Percentiles rank a stretch among this genome's conserved stretches.
phyloP scores from a whole-genome alignment of 2,113 vertebrate genomes.

The Columba janthina region DNA sequence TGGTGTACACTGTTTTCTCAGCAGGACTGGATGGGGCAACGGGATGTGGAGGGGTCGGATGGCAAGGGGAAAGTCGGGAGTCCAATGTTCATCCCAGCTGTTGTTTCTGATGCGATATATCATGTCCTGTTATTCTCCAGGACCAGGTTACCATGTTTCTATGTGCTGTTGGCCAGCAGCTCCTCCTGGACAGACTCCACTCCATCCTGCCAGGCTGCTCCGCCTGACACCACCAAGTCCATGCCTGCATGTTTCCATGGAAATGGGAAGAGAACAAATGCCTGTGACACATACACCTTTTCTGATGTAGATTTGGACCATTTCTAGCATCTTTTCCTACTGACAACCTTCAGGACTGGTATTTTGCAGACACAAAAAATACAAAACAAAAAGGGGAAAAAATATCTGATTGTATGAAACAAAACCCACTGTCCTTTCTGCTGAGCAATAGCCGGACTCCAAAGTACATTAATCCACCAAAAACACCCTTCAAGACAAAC shows the following conservation, averaged over 20 bases:
- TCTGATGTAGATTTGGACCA: background rate
- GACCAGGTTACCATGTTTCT: background rate
- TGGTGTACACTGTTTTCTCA: background rate
- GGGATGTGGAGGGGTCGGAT: background rate
- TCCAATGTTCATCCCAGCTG: background rate
- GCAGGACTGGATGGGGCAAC: background rate
- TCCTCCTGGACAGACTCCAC: background rate
- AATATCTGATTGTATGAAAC: background rate
- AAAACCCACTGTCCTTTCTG: background rate
- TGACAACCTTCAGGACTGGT: background rate
- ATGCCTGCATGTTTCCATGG: slow-evolving; percentile 44
- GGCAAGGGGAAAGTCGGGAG: background rate
- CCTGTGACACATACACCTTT: background rate
- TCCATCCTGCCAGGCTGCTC: background rate
- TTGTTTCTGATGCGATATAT: background rate
- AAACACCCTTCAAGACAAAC: background rate
- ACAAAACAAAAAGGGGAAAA: background rate
- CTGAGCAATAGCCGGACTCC: background rate
- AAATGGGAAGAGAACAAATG: slow-evolving; percentile 31
- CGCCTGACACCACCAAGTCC: background rate
- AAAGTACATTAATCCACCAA: background rate
- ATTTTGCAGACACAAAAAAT: background rate
- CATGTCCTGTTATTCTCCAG: background rate
- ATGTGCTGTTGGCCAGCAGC: background rate
- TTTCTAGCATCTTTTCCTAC: background rate